Percentiles rank a stretch among this genome's conserved stretches.
These are phyloP conservation scores for Lottia scabra DNA, from an alignment of 2,888 invertebrate species.

Conservation along the genomic window DNA sequence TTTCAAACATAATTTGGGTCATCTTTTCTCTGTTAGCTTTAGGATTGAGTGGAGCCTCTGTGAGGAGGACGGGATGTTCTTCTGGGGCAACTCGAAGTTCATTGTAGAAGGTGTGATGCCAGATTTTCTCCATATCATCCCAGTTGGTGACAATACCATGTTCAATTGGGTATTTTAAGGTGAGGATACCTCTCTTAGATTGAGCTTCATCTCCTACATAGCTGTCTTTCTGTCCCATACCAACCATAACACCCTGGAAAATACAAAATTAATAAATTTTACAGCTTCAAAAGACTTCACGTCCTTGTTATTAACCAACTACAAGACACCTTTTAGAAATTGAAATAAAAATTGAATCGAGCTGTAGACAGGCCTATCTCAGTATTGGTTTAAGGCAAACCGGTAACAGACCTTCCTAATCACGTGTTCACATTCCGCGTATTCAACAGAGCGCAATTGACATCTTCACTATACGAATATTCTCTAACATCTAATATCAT, in stretches of 20 bases:
- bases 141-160: constrained; percentile 64
- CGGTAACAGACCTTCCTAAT: no score
- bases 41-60: constrained; percentile 91
- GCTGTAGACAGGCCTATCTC: no score
- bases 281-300: no score
- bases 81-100: constrained; percentile 90
- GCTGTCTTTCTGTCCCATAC: constrained; percentile 84
- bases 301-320: no score
- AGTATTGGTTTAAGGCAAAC: no score
- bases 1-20: constrained; percentile 74
- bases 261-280: neutral
- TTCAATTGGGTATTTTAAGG: constrained; percentile 70
- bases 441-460: no score
- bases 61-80: constrained; percentile 90
- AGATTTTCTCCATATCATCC: constrained; percentile 66
- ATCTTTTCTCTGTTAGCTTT: constrained; percentile 96
- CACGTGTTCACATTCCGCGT: no score
- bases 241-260: constrained; percentile 80
- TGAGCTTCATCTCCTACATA: constrained; percentile 73
- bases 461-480: no score
- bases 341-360: no score
- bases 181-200: constrained; percentile 77
- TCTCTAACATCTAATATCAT: no score
- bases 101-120: constrained; percentile 63
- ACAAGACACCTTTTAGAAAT: no score